Base-by-base conservation (phyloP, 2,888 invertebrate species). In the Thymelicus acteon region DNA sequence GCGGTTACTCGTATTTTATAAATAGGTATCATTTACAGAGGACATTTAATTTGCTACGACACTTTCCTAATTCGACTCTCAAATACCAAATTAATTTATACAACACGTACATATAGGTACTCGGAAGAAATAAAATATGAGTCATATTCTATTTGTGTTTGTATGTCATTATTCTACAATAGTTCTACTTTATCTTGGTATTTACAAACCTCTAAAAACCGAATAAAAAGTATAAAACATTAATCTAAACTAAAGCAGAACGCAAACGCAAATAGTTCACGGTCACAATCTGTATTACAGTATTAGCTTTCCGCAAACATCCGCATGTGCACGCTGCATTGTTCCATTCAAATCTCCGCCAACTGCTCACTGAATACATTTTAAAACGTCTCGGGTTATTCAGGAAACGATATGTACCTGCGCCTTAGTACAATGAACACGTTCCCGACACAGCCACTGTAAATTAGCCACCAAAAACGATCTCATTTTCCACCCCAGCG, bases 401-500 rank as follows among this genome's bases (percentile, higher is more conserved):
- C 77, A 73, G 80, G 77, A 79, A 80, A 79, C 79, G 77, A 79
- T 80, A 83, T 78, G 82, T 80, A 81, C 83, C 81, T 82, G 86
- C 81, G 82, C 82, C 81, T 82, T 76, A 78, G 80, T 81, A 83
- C 83, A 81, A 79, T 79, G 84, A 85, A 83, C 87, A 80, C 83
- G 88, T 84, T 85, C 87, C 82, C 82, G 87, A 88, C 87, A 89
- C 86, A 84, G 82, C 82, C 87, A 85, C 85, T 87, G 87, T 92
- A 91, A 92, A 91, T 92, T 91, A 91, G 85, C 81, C 82, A 86
- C 88, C 89, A 90, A 92, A 91, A 91, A 88, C 91, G 88, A 91
- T 90, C 88, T 90, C 89, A 86, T 91, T 92, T 95, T 95, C 95
- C 95, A 92, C 94, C 91, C 94, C 94, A 95, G 94, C 92, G 94